These are phyloP conservation scores for Eulimnadia texana DNA, from an alignment of 1,140 invertebrate genomes.

Conservation along the genomic window DNA sequence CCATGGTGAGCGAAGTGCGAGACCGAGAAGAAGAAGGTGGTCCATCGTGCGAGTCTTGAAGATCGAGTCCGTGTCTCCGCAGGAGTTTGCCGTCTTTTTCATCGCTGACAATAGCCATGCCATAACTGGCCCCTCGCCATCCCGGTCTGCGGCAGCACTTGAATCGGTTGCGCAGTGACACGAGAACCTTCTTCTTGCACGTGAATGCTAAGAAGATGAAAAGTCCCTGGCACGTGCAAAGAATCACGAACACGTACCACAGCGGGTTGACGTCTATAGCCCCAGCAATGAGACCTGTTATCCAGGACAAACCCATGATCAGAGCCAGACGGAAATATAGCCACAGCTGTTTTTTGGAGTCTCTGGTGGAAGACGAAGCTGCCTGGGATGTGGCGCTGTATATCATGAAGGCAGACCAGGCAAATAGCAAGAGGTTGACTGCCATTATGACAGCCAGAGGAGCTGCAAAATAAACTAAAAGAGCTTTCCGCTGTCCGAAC, in stretches of 20 bases:
- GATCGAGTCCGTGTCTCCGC: background rate
- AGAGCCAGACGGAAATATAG: conserved; percentile 40
- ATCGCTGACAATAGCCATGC: background rate
- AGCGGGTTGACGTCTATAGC: conserved; percentile 30
- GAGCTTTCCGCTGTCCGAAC: conserved; percentile 35
- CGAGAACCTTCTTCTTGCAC: conserved; percentile 31
- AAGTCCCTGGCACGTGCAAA: conserved; percentile 41
- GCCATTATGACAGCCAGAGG: conserved; percentile 35
- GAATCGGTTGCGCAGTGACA: conserved; percentile 20
- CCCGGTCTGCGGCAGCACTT: background rate
- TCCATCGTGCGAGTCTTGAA: background rate
- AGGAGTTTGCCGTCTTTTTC: background rate
- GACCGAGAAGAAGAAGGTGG: background rate
- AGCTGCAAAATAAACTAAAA: conserved; percentile 37
- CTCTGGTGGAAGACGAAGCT: conserved; percentile 4
- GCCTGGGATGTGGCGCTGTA: conserved; percentile 27
- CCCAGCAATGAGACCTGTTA: conserved; percentile 34
- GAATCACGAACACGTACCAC: conserved; percentile 37
- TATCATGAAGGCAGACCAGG: conserved; percentile 36
- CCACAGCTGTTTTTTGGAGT: conserved; percentile 31
- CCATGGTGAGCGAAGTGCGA: background rate
- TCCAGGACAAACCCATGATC: conserved; percentile 40
- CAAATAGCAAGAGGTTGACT: conserved; percentile 37
- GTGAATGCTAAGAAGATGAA: conserved; percentile 44
- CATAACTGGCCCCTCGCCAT: background rate